A percentile compares a stretch with the other conserved stretches of the same genome.
phyloP scores from a whole-genome alignment of 2,888 invertebrate genomes.

The Eupeodes luniger region DNA sequence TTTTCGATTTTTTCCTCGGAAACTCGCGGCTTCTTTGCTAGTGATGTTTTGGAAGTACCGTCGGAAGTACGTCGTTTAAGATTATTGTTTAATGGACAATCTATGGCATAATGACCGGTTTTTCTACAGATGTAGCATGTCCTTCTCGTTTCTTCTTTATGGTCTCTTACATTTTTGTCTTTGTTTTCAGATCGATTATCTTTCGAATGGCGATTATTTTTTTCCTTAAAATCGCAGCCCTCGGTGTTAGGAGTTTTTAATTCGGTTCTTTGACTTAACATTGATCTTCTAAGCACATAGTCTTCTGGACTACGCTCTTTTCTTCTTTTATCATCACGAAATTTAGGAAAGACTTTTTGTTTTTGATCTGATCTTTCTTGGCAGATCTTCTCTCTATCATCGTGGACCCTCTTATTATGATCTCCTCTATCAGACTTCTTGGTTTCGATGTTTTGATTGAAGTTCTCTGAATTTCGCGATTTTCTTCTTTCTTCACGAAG shows the following conservation, averaged over 20 bases:
- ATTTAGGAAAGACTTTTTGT: neutral
- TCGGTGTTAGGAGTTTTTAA: neutral
- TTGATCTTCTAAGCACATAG: too few relatives aligned
- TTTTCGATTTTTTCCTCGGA: neutral
- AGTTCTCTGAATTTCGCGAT: too few relatives aligned
- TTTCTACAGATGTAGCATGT: neutral
- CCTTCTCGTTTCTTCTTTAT: neutral
- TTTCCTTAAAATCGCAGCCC: neutral
- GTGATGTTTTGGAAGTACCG: neutral
- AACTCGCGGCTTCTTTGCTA: neutral
- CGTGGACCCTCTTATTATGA: neutral
- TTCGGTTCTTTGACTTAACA: neutral
- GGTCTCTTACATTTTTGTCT: neutral
- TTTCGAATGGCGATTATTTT: neutral
- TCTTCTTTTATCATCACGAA: neutral
- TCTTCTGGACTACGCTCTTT: neutral
- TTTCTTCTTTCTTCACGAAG: neutral
- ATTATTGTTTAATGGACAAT: neutral
- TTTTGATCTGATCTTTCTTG: neutral
- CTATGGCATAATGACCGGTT: neutral
- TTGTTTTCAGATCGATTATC: neutral
- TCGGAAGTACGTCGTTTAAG: neutral
- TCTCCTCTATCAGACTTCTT: neutral
- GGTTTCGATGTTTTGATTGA: neutral
- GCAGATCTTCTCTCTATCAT: too few relatives aligned